phyloP scores from a whole-genome alignment of 2,888 invertebrate species.

The Lasioglossum morio region DNA sequence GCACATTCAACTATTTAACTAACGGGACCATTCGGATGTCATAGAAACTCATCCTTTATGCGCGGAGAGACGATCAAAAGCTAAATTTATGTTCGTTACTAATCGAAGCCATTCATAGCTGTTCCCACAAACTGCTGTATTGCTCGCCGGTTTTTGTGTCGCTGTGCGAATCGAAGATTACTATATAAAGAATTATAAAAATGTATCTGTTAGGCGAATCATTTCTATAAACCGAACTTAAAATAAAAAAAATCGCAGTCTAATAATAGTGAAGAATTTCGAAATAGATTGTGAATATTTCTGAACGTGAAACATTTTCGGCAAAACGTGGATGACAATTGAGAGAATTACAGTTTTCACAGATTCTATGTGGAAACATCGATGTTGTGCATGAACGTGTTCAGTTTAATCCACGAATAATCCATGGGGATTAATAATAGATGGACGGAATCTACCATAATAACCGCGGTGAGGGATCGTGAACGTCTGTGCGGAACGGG shows the following conservation, averaged over 20 bases:
- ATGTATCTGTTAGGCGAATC: too few relatives aligned
- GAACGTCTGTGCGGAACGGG: background rate
- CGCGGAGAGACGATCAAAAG: background rate
- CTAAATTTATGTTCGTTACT: background rate
- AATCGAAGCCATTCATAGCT: background rate
- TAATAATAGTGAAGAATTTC: background rate
- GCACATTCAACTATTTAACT: conserved; percentile 21
- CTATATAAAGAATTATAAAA: too few relatives aligned
- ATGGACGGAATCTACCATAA: background rate
- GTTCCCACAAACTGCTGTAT: background rate
- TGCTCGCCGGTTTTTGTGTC: background rate
- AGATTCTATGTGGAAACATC: background rate
- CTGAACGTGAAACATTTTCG: too few relatives aligned
- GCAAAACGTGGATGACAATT: background rate
- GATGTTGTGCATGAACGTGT: background rate
- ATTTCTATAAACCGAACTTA: too few relatives aligned
- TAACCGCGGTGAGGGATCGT: background rate
- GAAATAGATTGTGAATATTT: background rate
- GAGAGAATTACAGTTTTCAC: background rate
- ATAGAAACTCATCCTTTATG: background rate
- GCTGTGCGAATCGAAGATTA: background rate
- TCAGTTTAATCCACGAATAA: background rate
- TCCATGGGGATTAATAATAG: background rate
- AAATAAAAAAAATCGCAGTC: too few relatives aligned
- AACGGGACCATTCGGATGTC: conserved; percentile 2